These are phyloP conservation scores for Sylvia atricapilla DNA, from an alignment of 2,113 vertebrate genomes.

Conservation along the genomic window DNA sequence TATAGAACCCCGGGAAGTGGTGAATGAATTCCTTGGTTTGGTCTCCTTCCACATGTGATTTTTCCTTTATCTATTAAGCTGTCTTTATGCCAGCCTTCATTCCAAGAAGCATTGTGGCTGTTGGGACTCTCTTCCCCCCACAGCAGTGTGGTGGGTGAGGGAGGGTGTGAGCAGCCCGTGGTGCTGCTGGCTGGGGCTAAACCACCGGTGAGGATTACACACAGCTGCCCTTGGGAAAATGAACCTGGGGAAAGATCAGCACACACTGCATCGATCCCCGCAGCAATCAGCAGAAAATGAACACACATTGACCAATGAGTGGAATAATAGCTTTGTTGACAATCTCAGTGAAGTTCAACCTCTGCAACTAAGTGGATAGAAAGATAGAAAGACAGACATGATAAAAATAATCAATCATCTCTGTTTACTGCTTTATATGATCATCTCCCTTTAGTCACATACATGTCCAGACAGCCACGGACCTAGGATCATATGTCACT, in stretches of 20 bases:
- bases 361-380: not conserved
- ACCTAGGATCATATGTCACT: not conserved
- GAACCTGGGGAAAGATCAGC: conserved; percentile 19
- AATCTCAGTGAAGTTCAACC: conserved; percentile 21
- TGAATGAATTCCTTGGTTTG: not conserved
- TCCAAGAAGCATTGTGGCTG: fast-evolving
- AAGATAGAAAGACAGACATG: not conserved
- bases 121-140: not conserved
- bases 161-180: not conserved
- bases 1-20: fast-evolving
- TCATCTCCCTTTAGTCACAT: not conserved
- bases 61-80: not conserved
- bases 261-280: not conserved
- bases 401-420: not conserved
- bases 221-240: not conserved
- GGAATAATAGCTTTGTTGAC: conserved; percentile 73
- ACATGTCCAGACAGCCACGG: not conserved
- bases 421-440: not conserved
- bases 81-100: not conserved
- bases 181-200: not conserved
- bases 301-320: conserved; percentile 52
- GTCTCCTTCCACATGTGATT: not conserved
- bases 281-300: conserved; percentile 64
- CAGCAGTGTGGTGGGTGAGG: not conserved
- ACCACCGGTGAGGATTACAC: not conserved